Percentiles rank a stretch among this genome's conserved stretches.
phyloP scores from a whole-genome alignment of 2,113 vertebrate species.

The Scopus umbretta region DNA sequence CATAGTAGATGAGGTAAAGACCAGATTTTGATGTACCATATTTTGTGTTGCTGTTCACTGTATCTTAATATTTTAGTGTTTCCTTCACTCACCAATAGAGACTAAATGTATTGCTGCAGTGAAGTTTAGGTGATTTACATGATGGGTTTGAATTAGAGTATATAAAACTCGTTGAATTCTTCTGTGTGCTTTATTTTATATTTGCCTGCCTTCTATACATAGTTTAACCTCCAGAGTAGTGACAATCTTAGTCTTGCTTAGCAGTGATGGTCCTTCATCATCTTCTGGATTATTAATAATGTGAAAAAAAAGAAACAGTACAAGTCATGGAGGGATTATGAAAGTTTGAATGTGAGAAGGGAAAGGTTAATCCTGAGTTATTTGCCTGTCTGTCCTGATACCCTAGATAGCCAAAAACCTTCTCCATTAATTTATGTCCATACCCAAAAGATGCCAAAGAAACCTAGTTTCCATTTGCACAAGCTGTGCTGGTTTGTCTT shows the following conservation, averaged over 20 bases:
- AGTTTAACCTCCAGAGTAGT: background rate
- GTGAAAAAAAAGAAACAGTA: background rate
- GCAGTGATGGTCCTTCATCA: background rate
- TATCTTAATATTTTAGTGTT: background rate
- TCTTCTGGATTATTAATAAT: background rate
- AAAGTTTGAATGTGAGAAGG: background rate
- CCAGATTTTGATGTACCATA: background rate
- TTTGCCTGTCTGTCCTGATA: background rate
- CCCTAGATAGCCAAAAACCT: background rate
- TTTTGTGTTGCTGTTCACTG: background rate
- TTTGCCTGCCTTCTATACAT: background rate
- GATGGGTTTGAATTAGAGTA: background rate
- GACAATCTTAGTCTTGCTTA: background rate
- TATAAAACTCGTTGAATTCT: background rate
- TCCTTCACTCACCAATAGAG: background rate
- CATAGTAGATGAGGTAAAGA: background rate
- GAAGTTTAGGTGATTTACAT: background rate
- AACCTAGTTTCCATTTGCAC: background rate
- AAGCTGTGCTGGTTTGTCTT: background rate
- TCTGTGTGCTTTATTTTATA: background rate
- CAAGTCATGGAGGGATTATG: background rate
- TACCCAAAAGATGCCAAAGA: background rate
- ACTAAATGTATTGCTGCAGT: background rate
- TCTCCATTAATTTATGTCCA: background rate
- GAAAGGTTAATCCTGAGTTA: background rate